These are phyloP conservation scores for Rotaria macrura DNA, from an alignment of 2,888 invertebrate species.

Conservation along the genomic window DNA sequence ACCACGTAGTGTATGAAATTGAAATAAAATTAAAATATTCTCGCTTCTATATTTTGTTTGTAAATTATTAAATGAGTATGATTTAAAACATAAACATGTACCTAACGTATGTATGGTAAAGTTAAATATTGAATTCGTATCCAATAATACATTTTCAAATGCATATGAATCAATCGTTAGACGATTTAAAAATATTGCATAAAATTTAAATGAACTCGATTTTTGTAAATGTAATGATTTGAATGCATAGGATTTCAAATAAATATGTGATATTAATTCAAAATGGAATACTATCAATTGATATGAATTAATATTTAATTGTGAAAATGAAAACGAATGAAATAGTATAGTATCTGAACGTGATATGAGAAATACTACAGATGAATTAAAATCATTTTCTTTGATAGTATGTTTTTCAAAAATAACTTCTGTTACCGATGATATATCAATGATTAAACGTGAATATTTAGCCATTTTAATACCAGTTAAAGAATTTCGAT, in stretches of 20 bases:
- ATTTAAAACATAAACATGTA: slow-evolving; percentile 1
- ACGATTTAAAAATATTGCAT: slow-evolving; percentile 15
- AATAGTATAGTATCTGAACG: background rate
- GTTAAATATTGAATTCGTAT: background rate
- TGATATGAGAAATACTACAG: background rate
- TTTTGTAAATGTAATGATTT: background rate
- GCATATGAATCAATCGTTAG: background rate
- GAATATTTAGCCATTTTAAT: slow-evolving; percentile 7
- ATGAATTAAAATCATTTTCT: background rate
- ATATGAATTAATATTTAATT: background rate
- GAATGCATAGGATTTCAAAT: background rate
- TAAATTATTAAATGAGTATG: slow-evolving; percentile 3
- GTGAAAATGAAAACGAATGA: background rate
- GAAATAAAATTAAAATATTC: background rate
- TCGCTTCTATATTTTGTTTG: background rate
- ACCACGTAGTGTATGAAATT: background rate
- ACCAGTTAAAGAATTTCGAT: background rate
- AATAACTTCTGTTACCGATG: background rate
- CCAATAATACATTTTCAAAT: background rate
- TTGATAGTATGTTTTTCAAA: background rate
- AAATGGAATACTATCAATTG: background rate
- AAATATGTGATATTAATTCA: background rate
- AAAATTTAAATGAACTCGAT: background rate
- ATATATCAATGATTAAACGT: slow-evolving; percentile 13
- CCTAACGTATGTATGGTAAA: background rate